A percentile compares a stretch with the other conserved stretches of the same genome.
Evolutionary conservation across 1,140 invertebrate genomes (phyloP).

Genomic region (Telenomus remus): DNA sequence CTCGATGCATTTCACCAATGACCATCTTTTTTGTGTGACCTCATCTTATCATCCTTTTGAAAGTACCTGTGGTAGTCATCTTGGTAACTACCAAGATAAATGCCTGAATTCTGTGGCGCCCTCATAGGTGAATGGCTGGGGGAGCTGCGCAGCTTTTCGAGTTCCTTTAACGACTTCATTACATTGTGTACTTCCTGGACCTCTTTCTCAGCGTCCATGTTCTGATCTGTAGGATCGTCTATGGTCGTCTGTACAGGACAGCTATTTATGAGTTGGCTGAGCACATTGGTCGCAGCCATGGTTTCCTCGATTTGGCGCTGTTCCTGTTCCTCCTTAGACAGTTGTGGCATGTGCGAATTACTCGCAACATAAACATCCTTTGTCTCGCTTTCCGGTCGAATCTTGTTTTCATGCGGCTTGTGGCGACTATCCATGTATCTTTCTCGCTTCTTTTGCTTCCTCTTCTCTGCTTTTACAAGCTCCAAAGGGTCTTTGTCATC

Average conservation of each 20-base stretch:
- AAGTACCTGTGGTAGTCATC: slow-evolving; percentile 67
- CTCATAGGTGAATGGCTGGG: slow-evolving; percentile 66
- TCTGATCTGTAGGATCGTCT: slow-evolving; percentile 11
- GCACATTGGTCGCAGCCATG: slow-evolving; percentile 73
- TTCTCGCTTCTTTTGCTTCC: slow-evolving; percentile 64
- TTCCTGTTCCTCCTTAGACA: slow-evolving; percentile 68
- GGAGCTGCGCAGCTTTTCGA: slow-evolving; percentile 68
- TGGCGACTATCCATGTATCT: slow-evolving; percentile 63
- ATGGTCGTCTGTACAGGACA: slow-evolving; percentile 51
- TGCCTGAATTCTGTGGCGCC: slow-evolving; percentile 57
- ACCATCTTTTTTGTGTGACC: slow-evolving; percentile 65
- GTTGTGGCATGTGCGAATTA: slow-evolving; percentile 49
- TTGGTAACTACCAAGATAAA: slow-evolving; percentile 60
- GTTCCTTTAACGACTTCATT: slow-evolving; percentile 69
- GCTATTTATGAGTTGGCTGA: slow-evolving; percentile 76
- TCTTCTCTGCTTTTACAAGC: slow-evolving; percentile 63
- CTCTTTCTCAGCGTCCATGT: slow-evolving; percentile 64
- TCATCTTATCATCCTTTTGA: slow-evolving; percentile 67
- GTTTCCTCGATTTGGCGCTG: slow-evolving; percentile 71
- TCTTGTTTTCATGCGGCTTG: slow-evolving; percentile 63
- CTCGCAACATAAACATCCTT: slow-evolving; percentile 45
- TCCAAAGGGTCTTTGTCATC: slow-evolving; percentile 44
- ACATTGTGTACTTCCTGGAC: slow-evolving; percentile 67
- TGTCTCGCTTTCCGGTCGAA: slow-evolving; percentile 61
- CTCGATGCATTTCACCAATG: slow-evolving; percentile 62